Evolutionary conservation across 2,113 vertebrate genomes (phyloP).

Genomic region (Notothenia rossii): DNA sequence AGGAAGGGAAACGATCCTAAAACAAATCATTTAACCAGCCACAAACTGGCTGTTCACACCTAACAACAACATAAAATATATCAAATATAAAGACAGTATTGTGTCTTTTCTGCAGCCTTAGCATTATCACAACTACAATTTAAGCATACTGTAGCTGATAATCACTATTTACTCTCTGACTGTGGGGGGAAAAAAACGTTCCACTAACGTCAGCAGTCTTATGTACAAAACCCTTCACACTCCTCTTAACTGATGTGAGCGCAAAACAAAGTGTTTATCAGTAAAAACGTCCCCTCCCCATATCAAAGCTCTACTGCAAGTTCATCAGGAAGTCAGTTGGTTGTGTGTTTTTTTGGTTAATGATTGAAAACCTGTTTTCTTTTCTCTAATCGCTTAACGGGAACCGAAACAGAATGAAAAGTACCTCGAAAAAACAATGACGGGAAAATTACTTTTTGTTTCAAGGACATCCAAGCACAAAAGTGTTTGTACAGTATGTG

Average conservation of each 20-base stretch:
- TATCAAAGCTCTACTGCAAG: no score
- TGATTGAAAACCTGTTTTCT: neutral
- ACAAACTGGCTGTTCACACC: no score
- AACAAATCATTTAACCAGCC: no score
- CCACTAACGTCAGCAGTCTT: neutral
- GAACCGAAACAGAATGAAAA: neutral
- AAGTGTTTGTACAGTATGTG: no score
- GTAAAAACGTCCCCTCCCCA: no score
- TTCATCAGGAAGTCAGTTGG: neutral
- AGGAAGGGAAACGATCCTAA: no score
- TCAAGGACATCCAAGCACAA: conserved; percentile 3
- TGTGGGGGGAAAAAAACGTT: conserved; percentile 14
- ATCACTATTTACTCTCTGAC: neutral
- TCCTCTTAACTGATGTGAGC: neutral
- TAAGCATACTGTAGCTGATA: neutral
- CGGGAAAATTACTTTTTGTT: conserved; percentile 29
- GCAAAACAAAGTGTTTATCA: neutral
- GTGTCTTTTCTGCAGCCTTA: no score
- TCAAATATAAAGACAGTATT: no score
- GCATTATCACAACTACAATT: no score
- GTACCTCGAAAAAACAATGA: conserved; percentile 12
- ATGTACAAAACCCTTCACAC: neutral
- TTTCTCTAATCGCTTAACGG: neutral
- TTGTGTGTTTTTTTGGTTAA: conserved; percentile 7
- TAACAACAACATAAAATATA: no score